Base-by-base conservation (phyloP, 2,797 vertebrate species). In the Manis pentadactyla region DNA sequence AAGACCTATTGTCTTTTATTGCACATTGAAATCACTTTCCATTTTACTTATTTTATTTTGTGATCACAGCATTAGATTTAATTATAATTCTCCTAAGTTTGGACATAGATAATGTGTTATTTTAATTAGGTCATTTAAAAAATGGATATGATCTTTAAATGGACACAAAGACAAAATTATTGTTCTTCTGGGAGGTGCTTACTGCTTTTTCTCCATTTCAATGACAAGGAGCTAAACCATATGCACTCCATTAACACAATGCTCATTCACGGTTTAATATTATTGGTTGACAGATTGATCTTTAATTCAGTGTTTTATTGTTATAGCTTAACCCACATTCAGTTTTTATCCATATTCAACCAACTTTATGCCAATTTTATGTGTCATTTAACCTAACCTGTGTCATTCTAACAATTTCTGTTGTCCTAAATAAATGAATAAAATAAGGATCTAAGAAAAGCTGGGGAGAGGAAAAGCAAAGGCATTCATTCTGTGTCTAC, bases 31-130 rank as follows among this genome's bases (percentile, higher is more conserved):
- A 63, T 84, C 27, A 61, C 6, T 37, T 90, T 73, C 10, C 14
- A 79, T 39, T 83, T 7, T 1, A 79, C 12, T 88, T 83, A 93
- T 51, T 89, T 74, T 61, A 73, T 66, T 94, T 75, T 77, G 17
- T 90, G 18, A 83, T 59, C 25, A 69, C 34, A 71, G 8, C 85
- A 8, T 93, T 89, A 81, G 18, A 86, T 87, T 94, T 95, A 87
- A 69, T 53, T 81, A 27, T 63, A 53, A 0, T 31, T 69, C 23
- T 82, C 8, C 12, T 77, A 86, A 77, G 3, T 66, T 49, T 95
- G 3, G 2, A 42, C 37, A 57, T 15, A 31, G 64, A 69, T 63
- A 94, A 64, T 29, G 4, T 51, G 21, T 90, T 69, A 66, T 90
- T 86, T 86, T 75, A 64, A 75, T 83, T 92, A 79, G 7, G 2